Evolutionary conservation across 2,797 vertebrate genomes (phyloP).

Genomic region (Melopsittacus undulatus): DNA sequence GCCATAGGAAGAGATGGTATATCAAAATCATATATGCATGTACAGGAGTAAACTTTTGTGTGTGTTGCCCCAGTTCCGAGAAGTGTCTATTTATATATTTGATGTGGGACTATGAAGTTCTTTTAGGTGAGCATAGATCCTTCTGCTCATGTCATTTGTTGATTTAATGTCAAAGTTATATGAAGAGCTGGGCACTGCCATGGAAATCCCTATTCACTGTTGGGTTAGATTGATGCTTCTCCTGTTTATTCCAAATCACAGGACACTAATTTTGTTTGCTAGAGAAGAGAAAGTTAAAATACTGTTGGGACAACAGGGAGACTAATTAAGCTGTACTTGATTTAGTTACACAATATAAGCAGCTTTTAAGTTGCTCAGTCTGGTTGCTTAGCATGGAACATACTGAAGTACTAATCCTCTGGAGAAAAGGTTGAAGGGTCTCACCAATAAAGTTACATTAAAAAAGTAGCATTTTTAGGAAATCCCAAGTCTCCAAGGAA

Average conservation of each 20-base stretch:
- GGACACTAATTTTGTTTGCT: neutral
- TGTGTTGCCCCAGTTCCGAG: neutral
- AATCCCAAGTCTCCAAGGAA: constrained; percentile 32
- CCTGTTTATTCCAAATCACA: neutral
- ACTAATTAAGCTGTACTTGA: neutral
- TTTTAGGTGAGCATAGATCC: neutral
- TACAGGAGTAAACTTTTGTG: neutral
- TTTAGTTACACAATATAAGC: constrained; percentile 6
- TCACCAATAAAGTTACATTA: neutral
- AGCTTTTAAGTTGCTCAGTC: constrained; percentile 21
- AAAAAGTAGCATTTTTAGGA: neutral
- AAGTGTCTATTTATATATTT: neutral
- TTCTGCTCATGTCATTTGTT: neutral
- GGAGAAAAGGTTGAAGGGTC: constrained; percentile 38
- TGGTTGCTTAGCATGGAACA: constrained; percentile 8
- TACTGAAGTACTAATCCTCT: constrained; percentile 15
- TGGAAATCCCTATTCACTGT: neutral
- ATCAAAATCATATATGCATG: neutral
- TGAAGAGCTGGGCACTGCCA: neutral
- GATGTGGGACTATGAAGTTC: neutral
- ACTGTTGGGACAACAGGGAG: neutral
- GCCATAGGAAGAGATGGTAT: neutral
- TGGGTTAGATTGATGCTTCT: neutral
- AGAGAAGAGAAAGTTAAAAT: neutral
- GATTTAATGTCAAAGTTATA: neutral